Percentiles rank a stretch among this genome's conserved stretches.
Evolutionary conservation across 1,140 invertebrate species (phyloP).

Genomic region (Paraescarpia echinospica): DNA sequence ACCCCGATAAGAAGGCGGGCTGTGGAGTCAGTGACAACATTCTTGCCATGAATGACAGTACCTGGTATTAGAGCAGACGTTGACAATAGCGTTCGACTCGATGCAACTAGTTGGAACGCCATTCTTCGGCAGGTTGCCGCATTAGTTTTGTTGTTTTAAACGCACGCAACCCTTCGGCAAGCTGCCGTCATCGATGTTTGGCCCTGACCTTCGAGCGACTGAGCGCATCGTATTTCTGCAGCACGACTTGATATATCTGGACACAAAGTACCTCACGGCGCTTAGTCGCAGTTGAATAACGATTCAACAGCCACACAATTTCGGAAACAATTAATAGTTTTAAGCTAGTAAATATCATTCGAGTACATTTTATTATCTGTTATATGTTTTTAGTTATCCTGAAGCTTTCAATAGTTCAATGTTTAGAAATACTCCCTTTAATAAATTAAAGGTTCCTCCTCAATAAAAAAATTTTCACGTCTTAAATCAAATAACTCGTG

Average conservation of each 20-base stretch:
- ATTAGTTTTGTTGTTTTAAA: constrained; percentile 2
- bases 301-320: too few relatives aligned
- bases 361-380: not conserved
- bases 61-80: not conserved
- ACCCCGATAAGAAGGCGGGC: not conserved
- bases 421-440: too few relatives aligned
- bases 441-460: too few relatives aligned
- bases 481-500: too few relatives aligned
- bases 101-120: not conserved
- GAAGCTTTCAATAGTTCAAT: too few relatives aligned
- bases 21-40: not conserved
- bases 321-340: too few relatives aligned
- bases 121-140: constrained; percentile 3
- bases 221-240: not conserved
- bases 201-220: not conserved
- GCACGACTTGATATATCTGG: not conserved
- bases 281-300: not conserved
- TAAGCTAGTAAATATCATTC: too few relatives aligned
- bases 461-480: too few relatives aligned
- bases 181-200: not conserved
- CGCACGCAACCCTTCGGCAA: not conserved
- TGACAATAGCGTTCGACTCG: not conserved
- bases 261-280: not conserved
- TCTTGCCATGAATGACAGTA: not conserved
- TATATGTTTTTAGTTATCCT: not conserved